Evolutionary conservation across 2,113 vertebrate genomes (phyloP).

Genomic region (Machaerirhynchus nigripectus): DNA sequence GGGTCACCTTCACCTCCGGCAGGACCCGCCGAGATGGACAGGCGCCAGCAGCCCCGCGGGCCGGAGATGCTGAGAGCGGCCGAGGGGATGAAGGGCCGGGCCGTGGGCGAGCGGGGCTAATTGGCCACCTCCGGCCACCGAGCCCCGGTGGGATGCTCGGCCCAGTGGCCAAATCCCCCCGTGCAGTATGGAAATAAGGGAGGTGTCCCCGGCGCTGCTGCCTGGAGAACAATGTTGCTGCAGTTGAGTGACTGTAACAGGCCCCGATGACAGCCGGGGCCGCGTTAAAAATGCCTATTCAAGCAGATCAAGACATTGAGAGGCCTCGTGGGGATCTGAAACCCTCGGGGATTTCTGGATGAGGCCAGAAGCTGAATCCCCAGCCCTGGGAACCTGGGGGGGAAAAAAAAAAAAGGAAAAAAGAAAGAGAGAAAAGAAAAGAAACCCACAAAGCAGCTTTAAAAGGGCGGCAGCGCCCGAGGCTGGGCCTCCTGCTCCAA

Average conservation of each 20-base stretch:
- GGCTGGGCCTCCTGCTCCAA: slow-evolving; percentile 20
- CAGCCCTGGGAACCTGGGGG: slow-evolving; percentile 33
- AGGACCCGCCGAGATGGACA: neutral
- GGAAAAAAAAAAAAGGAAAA: rapidly evolving
- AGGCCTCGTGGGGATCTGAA: slow-evolving; percentile 61
- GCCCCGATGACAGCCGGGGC: slow-evolving; percentile 46
- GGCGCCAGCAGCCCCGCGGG: neutral
- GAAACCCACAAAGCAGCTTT: slow-evolving; percentile 43
- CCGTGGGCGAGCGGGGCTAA: neutral
- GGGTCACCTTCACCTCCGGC: slow-evolving; percentile 43
- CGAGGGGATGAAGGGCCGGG: neutral
- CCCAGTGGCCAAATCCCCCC: neutral
- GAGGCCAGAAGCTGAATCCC: slow-evolving; percentile 51
- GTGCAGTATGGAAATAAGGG: slow-evolving; percentile 21
- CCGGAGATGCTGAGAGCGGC: neutral
- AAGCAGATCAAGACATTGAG: slow-evolving; percentile 61
- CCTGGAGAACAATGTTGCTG: slow-evolving; percentile 56
- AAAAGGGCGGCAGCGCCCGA: neutral
- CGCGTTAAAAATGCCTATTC: slow-evolving; percentile 50
- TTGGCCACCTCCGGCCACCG: neutral
- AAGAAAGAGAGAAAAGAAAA: neutral
- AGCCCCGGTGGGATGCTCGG: neutral
- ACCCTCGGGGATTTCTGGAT: slow-evolving; percentile 58
- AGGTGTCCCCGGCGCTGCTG: slow-evolving; percentile 15
- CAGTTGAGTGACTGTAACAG: slow-evolving; percentile 62